Percentiles rank a stretch among this genome's conserved stretches.
Conservation (phyloP, 2,113 vertebrate species). For the Corydoras sp. region DNA sequence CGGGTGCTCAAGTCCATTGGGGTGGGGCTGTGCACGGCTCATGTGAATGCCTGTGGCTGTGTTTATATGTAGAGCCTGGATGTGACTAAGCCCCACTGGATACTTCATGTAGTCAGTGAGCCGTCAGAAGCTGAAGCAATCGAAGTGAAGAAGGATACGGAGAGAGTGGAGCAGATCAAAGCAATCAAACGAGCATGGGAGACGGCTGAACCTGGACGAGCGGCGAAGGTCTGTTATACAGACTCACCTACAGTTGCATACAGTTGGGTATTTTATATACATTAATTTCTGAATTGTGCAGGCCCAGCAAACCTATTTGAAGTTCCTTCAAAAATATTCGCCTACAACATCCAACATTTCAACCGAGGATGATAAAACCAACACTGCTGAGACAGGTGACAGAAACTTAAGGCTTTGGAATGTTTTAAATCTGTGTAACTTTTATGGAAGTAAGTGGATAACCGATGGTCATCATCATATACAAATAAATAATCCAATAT, state of each 20-base stretch:
- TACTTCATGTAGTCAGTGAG: conserved; percentile 73
- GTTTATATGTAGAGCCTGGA: conserved; percentile 53
- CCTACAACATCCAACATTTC: background rate
- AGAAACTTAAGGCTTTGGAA: background rate
- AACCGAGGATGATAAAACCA: background rate
- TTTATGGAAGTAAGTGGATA: too few species aligned
- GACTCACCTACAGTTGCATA: background rate
- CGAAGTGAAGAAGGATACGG: conserved; percentile 75
- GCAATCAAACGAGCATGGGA: conserved; percentile 86
- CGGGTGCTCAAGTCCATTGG: too few species aligned
- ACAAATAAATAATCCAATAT: too few species aligned
- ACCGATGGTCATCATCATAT: too few species aligned
- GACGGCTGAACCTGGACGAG: conserved; percentile 73
- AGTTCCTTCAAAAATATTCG: background rate
- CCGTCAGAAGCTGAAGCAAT: conserved; percentile 59
- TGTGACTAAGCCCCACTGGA: conserved; percentile 69
- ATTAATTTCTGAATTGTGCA: background rate
- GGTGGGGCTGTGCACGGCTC: too few species aligned
- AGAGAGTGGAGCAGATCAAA: conserved; percentile 75
- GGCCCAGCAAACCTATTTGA: background rate
- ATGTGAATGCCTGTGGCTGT: background rate
- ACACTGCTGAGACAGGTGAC: background rate
- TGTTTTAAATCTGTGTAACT: background rate
- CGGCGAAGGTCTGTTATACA: conserved; percentile 68
- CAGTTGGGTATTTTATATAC: too few species aligned